Evolutionary conservation across 2,113 vertebrate species (phyloP).

Genomic region (Mirounga angustirostris): DNA sequence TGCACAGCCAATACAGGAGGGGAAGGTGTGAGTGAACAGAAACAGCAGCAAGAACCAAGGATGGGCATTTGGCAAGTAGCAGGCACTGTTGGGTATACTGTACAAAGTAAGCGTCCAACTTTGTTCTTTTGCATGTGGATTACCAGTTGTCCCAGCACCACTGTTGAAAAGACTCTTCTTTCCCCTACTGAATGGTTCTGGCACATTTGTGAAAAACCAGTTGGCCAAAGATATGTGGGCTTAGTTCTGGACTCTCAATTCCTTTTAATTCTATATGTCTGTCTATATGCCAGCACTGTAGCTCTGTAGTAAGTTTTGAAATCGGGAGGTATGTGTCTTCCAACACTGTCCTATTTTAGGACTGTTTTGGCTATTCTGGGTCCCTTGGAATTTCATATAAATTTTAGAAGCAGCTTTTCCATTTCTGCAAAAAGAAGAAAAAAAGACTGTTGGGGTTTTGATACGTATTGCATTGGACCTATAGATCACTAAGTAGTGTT

Average conservation of each 20-base stretch:
- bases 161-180: background rate
- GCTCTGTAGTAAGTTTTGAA: background rate
- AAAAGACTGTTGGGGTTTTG: background rate
- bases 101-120: background rate
- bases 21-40: background rate
- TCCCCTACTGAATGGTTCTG: background rate
- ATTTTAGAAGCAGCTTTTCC: background rate
- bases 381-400: background rate
- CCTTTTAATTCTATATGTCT: background rate
- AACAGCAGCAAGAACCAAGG: background rate
- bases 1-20: no score
- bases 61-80: background rate
- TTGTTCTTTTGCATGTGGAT: background rate
- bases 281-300: background rate
- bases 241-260: background rate
- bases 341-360: background rate
- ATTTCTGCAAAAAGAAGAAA: background rate
- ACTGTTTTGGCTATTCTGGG: background rate
- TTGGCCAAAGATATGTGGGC: background rate
- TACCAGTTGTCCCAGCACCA: background rate
- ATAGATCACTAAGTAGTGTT: background rate
- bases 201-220: background rate
- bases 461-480: background rate
- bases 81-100: no score
- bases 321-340: background rate